phyloP scores from a whole-genome alignment of 2,888 invertebrate genomes.

The Silvanus unidentatus region DNA sequence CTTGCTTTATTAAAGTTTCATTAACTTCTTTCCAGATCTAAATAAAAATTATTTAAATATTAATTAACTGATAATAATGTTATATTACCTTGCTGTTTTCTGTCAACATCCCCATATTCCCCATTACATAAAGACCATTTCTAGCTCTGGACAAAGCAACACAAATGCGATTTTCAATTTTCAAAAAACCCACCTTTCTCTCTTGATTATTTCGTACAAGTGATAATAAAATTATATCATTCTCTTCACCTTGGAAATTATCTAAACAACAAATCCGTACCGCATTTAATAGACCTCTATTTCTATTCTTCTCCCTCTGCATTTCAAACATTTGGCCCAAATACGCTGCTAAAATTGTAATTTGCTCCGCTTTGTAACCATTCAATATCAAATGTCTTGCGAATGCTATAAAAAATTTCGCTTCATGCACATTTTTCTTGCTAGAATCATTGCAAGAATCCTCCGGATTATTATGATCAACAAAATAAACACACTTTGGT shows the following conservation, averaged over 20 bases:
- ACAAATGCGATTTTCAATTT: slow-evolving; percentile 65
- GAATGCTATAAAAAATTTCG: slow-evolving; percentile 55
- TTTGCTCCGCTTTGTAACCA: slow-evolving; percentile 54
- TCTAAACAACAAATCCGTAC: slow-evolving; percentile 65
- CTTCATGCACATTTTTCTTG: slow-evolving; percentile 60
- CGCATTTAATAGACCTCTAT: slow-evolving; percentile 39
- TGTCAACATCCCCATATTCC: slow-evolving; percentile 59
- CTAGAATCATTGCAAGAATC: slow-evolving; percentile 52
- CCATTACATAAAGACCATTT: slow-evolving; percentile 66
- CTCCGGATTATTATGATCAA: slow-evolving; percentile 57
- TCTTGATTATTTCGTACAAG: slow-evolving; percentile 69
- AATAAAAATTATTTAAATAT: slow-evolving; percentile 9
- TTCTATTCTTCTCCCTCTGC: slow-evolving; percentile 44
- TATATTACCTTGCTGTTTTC: slow-evolving; percentile 43
- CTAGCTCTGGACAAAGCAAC: slow-evolving; percentile 72
- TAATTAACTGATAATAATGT: background rate
- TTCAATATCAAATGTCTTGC: slow-evolving; percentile 58
- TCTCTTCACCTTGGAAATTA: slow-evolving; percentile 78
- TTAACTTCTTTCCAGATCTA: slow-evolving; percentile 55
- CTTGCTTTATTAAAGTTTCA: slow-evolving; percentile 45
- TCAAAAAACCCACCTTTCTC: slow-evolving; percentile 64
- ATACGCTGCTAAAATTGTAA: slow-evolving; percentile 71
- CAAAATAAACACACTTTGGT: slow-evolving; percentile 60
- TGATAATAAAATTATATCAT: slow-evolving; percentile 70
- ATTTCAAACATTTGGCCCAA: slow-evolving; percentile 61